phyloP scores from a whole-genome alignment of 2,888 invertebrate genomes.

The Leptothorax acervorum region DNA sequence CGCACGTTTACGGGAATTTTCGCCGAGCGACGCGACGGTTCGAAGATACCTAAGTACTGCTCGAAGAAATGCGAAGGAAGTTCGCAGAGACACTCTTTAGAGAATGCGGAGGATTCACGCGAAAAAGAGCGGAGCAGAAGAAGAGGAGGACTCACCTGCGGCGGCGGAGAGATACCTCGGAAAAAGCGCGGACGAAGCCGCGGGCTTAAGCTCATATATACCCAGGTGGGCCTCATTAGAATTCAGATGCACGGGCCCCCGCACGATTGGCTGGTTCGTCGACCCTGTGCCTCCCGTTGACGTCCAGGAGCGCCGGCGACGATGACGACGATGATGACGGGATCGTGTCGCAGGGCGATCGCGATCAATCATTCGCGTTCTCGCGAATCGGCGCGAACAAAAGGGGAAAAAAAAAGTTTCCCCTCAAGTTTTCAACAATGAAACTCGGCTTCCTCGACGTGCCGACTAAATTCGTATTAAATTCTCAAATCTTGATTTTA shows the following conservation, averaged over 20 bases:
- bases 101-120: not conserved
- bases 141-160: conserved; percentile 80
- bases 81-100: not conserved
- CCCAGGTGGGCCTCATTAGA: conserved; percentile 83
- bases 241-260: conserved; percentile 82
- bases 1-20: no score
- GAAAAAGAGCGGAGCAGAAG: conserved; percentile 37
- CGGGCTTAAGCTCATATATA: conserved; percentile 82
- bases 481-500: not conserved
- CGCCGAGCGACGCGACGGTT: not conserved
- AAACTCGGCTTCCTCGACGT: not conserved
- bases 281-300: conserved; percentile 80
- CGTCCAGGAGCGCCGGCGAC: conserved; percentile 48
- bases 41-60: not conserved
- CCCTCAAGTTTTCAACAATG: not conserved
- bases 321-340: conserved; percentile 42
- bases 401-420: not conserved
- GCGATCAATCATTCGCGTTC: conserved; percentile 53
- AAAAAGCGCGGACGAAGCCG: conserved; percentile 79
- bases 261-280: conserved; percentile 84
- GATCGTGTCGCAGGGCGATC: conserved; percentile 32
- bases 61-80: no score
- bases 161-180: conserved; percentile 74
- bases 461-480: not conserved
- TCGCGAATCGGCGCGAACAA: not conserved